These are phyloP conservation scores for Channa maculata DNA, from an alignment of 2,113 vertebrate species.

Conservation along the genomic window DNA sequence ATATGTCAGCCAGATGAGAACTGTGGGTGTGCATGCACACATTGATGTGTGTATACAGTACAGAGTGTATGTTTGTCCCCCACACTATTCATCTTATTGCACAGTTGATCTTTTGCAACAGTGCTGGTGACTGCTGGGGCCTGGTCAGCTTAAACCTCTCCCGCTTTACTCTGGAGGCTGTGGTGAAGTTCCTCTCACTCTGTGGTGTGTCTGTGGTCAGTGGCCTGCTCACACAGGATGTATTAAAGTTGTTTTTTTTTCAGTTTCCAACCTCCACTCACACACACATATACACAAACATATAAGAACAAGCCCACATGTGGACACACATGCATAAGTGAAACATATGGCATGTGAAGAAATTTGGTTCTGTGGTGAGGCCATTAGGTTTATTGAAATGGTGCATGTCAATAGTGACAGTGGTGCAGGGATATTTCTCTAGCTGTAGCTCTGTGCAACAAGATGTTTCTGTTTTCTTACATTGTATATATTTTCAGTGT, in stretches of 20 bases:
- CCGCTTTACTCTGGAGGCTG: constrained; percentile 33
- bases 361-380: constrained; percentile 26
- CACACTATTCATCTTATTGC: constrained; percentile 14
- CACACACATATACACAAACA: constrained; percentile 46
- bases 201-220: constrained; percentile 63
- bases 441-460: no score
- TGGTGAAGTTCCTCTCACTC: constrained; percentile 44
- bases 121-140: constrained; percentile 16
- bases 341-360: constrained; percentile 20
- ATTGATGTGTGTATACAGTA: not conserved
- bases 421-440: no score
- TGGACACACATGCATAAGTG: no score
- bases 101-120: constrained; percentile 8
- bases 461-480: no score
- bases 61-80: not conserved
- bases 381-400: constrained; percentile 7
- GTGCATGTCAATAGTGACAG: not conserved
- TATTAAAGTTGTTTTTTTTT: constrained; percentile 42
- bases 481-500: not conserved
- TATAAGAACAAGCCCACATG: constrained; percentile 24
- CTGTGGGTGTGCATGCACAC: not conserved
- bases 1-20: constrained; percentile 42
- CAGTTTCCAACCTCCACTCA: constrained; percentile 34
- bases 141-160: constrained; percentile 41
- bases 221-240: constrained; percentile 52